These are phyloP conservation scores for Coremacera marginata DNA, from an alignment of 2,888 invertebrate genomes.

Conservation along the genomic window DNA sequence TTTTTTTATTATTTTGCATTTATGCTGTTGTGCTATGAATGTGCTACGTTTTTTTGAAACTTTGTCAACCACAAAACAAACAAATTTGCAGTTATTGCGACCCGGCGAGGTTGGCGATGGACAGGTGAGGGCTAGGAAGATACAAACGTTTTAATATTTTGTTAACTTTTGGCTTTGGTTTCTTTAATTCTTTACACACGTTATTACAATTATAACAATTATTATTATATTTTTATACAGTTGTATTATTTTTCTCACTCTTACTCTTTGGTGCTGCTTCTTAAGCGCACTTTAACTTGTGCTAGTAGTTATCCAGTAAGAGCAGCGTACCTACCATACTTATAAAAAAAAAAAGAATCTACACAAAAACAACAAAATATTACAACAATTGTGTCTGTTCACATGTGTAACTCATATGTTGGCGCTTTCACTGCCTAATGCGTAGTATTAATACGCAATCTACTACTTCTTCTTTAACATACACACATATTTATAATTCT, in stretches of 20 bases:
- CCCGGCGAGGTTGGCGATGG: conserved; percentile 81
- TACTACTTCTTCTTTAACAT: neutral
- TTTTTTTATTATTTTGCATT: conserved; percentile 41
- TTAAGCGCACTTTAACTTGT: neutral
- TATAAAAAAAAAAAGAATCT: neutral
- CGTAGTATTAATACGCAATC: too few species aligned
- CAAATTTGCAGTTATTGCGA: conserved; percentile 73
- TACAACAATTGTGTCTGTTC: too few species aligned
- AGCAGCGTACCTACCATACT: too few species aligned
- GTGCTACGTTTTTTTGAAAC: conserved; percentile 32
- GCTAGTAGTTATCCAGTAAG: too few species aligned
- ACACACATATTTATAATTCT: conserved; percentile 10
- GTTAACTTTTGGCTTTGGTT: conserved; percentile 10
- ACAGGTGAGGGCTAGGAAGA: conserved; percentile 72
- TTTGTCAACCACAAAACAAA: conserved; percentile 41
- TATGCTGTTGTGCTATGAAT: conserved; percentile 16
- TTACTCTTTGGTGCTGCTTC: neutral
- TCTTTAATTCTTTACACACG: conserved; percentile 2
- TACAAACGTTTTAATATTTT: conserved; percentile 8
- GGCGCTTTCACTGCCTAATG: too few species aligned
- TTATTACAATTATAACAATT: neutral
- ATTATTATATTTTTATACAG: neutral
- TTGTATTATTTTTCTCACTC: conserved; percentile 7
- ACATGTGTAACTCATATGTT: too few species aligned
- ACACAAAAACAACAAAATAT: neutral